Evolutionary conservation across 64 coral and sea anemone species (phyloP).

Genomic region (Montipora cactus): DNA sequence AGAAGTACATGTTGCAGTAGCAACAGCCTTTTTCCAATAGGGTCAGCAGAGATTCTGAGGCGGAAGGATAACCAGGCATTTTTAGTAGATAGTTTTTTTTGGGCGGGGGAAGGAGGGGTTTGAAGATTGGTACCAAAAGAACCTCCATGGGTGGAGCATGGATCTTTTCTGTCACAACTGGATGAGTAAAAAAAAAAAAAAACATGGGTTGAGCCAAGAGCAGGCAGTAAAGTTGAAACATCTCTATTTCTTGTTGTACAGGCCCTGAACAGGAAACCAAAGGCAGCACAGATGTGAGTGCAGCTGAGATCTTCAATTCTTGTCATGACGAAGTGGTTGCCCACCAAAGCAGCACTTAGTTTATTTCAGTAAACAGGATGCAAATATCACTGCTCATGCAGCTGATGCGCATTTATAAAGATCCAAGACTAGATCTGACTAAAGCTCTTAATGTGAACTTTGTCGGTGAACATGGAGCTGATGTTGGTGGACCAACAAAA

Average conservation of each 20-base stretch:
- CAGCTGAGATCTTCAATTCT: slow-evolving; percentile 13
- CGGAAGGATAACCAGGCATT: neutral
- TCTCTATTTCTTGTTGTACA: neutral
- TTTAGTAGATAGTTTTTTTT: slow-evolving; percentile 6
- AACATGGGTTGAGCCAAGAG: neutral
- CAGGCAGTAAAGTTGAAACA: neutral
- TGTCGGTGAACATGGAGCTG: slow-evolving; percentile 38
- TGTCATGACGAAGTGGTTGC: slow-evolving; percentile 3
- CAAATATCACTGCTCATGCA: slow-evolving; percentile 35
- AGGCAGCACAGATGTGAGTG: neutral
- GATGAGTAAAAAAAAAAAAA: neutral
- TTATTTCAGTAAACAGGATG: slow-evolving; percentile 51
- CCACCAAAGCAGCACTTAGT: slow-evolving; percentile 26
- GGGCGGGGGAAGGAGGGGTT: neutral
- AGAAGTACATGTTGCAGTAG: neutral
- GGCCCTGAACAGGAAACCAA: neutral
- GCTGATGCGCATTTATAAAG: slow-evolving; percentile 50
- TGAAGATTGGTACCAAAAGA: neutral
- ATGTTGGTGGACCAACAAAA: slow-evolving; percentile 66
- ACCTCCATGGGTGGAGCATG: neutral
- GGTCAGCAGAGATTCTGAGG: neutral
- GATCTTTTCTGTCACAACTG: neutral
- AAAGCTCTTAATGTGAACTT: slow-evolving; percentile 36
- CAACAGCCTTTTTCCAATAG: neutral
- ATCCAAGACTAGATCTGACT: slow-evolving; percentile 18